These are phyloP conservation scores for Papilio gigon DNA, from an alignment of 2,888 invertebrate species.

Conservation along the genomic window DNA sequence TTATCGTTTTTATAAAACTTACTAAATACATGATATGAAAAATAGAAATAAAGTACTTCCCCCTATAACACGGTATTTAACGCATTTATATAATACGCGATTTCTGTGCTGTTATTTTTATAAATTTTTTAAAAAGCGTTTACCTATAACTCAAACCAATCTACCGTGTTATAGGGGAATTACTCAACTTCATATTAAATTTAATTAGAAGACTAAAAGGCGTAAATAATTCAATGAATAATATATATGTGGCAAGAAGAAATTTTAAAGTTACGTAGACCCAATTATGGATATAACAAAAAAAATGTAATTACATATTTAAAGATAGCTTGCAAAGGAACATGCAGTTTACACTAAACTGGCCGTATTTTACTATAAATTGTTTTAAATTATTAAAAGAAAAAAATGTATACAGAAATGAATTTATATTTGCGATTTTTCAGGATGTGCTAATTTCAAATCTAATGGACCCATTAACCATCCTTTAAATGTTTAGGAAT, in stretches of 20 bases:
- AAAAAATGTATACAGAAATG: neutral
- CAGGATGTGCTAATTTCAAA: neutral
- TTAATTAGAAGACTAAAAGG: neutral
- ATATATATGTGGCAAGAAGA: neutral
- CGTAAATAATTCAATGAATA: neutral
- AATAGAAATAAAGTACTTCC: too few species aligned
- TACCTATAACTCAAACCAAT: too few species aligned
- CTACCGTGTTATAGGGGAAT: too few species aligned
- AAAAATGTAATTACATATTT: neutral
- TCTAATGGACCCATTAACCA: constrained; percentile 19
- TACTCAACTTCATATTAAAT: too few species aligned
- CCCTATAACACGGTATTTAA: too few species aligned
- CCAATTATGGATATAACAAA: neutral
- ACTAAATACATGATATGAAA: too few species aligned
- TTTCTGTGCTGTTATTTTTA: too few species aligned
- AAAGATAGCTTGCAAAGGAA: neutral
- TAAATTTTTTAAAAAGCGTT: too few species aligned
- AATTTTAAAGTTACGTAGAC: neutral
- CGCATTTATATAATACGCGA: too few species aligned
- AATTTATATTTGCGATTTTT: neutral
- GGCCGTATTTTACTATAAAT: neutral
- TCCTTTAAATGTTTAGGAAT: neutral
- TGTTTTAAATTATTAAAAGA: neutral
- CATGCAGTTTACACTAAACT: neutral
- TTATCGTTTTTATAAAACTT: neutral